These are phyloP conservation scores for Scaptomyza tumidula DNA, from an alignment of 2,888 invertebrate genomes.

Conservation along the genomic window DNA sequence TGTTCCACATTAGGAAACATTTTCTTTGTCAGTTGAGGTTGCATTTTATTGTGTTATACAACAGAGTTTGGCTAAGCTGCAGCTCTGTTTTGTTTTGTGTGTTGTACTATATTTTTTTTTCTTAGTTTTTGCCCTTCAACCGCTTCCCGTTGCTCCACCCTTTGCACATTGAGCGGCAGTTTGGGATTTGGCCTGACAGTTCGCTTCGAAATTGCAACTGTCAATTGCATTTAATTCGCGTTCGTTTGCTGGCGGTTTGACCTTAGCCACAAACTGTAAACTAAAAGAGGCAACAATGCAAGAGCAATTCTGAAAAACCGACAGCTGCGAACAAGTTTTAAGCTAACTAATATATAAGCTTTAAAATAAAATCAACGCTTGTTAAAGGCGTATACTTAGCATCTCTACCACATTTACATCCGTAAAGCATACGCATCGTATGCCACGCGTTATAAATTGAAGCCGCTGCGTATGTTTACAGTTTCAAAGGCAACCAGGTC, in stretches of 20 bases:
- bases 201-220: slow-evolving; percentile 82
- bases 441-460: slow-evolving; percentile 33
- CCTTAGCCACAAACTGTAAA: slow-evolving; percentile 50
- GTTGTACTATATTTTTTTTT: slow-evolving; percentile 13
- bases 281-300: neutral
- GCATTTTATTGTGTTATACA: slow-evolving; percentile 76
- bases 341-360: neutral
- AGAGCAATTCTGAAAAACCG: slow-evolving; percentile 11
- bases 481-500: slow-evolving; percentile 61
- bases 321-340: slow-evolving; percentile 8
- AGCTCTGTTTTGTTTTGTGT: slow-evolving; percentile 16
- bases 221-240: slow-evolving; percentile 83
- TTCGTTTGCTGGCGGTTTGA: slow-evolving; percentile 66
- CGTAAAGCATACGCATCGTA: slow-evolving; percentile 31
- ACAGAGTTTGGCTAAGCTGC: slow-evolving; percentile 65
- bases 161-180: slow-evolving; percentile 63
- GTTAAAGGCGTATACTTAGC: slow-evolving; percentile 13
- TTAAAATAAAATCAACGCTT: neutral
- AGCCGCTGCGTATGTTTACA: slow-evolving; percentile 61
- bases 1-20: slow-evolving; percentile 72
- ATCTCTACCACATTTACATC: slow-evolving; percentile 8
- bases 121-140: slow-evolving; percentile 30
- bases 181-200: slow-evolving; percentile 81
- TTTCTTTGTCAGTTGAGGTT: slow-evolving; percentile 80
- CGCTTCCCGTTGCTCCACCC: slow-evolving; percentile 21